Conservation (phyloP, 2,113 vertebrate species). For the Urocolius indicus region DNA sequence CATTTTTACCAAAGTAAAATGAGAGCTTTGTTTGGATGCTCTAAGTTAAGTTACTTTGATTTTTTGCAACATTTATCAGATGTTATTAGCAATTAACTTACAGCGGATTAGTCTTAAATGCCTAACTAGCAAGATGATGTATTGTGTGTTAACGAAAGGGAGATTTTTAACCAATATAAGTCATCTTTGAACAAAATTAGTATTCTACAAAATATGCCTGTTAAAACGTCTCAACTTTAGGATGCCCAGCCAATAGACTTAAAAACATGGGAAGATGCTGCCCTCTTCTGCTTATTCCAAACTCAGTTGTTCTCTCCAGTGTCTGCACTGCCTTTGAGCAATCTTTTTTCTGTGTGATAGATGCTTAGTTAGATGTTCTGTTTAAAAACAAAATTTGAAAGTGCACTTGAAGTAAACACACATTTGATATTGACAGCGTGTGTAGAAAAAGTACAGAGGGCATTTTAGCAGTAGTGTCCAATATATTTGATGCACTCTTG, state of each 20-base stretch:
- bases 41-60: conserved; percentile 23
- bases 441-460: not conserved
- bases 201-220: conserved; percentile 21
- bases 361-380: too few species aligned
- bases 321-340: not conserved
- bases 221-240: not conserved
- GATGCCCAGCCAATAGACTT: not conserved
- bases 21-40: not conserved
- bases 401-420: not conserved
- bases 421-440: not conserved
- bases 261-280: conserved; percentile 55
- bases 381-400: not conserved
- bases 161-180: conserved; percentile 48
- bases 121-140: conserved; percentile 21
- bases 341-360: not conserved
- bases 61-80: conserved; percentile 45
- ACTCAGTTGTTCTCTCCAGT: not conserved
- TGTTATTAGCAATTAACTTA: conserved; percentile 54
- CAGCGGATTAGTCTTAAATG: not conserved
- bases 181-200: conserved; percentile 62
- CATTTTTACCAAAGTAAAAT: not conserved
- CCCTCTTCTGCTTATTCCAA: conserved; percentile 64
- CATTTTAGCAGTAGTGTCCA: not conserved
- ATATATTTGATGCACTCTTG: not conserved
- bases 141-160: conserved; percentile 12